Base-by-base conservation (phyloP, 2,888 invertebrate species). In the Apeira syringaria region DNA sequence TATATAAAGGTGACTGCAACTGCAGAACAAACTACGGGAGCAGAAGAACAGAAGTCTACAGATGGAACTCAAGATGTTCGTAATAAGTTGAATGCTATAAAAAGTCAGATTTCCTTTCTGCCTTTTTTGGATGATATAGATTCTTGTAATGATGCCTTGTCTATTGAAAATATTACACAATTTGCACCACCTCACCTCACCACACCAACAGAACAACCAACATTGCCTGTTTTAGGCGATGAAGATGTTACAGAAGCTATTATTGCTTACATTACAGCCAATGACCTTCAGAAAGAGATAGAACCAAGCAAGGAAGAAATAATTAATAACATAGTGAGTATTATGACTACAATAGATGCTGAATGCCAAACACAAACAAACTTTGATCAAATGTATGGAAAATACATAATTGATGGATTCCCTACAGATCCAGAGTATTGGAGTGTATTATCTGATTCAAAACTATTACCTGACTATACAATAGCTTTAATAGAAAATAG, bases 341-440 rank as follows among this genome's bases (percentile, higher is more conserved):
- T 68, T 5, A 71, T 92, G 33, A 65, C 61, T 51, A 53, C 56
- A 26, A 68, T 86, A 25, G 91, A 92, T 56, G 59, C 63, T 13
- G 55, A 74, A 47, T 60, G 68, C 44, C 50, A 68, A 53, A 51
- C 70, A 56, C 38, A 62, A 38, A 68, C 77, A 35, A 61, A 69
- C 42, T 55, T 36, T 38, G 63, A 74, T 15, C 47, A 67, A 29
- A 54, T 46, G 17, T 87, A 86, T 62, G 89, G 91, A 10, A 92
- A 91, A 54, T 94, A 91, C 86, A 88, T 94, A 48, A 74, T 94
- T 36, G 93, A 93, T 61, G 92, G 90, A 0, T 90, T 93, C 69
- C 84, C 91, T 12, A 64, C 87, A 11, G 81, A 92, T 51, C 47
- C 81, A 7, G 84, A 90, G 47, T 75, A 87, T 58, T 90, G 93